Conservation (phyloP, 2,797 vertebrate species). For the Falco columbarius region DNA sequence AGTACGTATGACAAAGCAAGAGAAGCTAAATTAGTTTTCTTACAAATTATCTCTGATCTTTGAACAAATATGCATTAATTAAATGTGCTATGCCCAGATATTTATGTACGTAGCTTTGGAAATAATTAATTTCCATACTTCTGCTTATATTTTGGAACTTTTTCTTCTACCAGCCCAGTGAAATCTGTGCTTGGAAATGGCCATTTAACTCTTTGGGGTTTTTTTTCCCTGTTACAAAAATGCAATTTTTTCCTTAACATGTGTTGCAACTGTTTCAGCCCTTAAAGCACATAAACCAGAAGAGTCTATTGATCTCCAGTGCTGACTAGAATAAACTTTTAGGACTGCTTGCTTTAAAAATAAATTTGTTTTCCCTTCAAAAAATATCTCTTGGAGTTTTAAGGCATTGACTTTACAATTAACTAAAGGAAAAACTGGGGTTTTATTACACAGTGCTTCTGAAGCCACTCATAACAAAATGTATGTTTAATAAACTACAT, state of each 20-base stretch:
- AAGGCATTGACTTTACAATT: slow-evolving; percentile 23
- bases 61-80: slow-evolving; percentile 33
- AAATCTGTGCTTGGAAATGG: neutral
- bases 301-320: slow-evolving; percentile 32
- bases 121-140: slow-evolving; percentile 16
- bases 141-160: neutral
- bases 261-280: neutral
- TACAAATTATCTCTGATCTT: slow-evolving; percentile 35
- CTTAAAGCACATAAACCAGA: slow-evolving; percentile 32
- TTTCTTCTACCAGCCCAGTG: neutral
- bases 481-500: slow-evolving; percentile 11
- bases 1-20: neutral
- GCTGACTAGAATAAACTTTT: slow-evolving; percentile 34
- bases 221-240: neutral
- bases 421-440: neutral
- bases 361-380: slow-evolving; percentile 14
- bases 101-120: neutral
- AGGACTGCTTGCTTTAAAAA: neutral
- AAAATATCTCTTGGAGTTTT: slow-evolving; percentile 6
- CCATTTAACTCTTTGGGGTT: neutral
- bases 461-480: neutral
- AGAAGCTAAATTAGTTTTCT: slow-evolving; percentile 23
- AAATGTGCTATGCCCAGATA: neutral
- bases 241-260: neutral
- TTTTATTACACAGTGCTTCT: slow-evolving; percentile 1